Base-by-base conservation (phyloP, 2,888 invertebrate species). In the Mesorhabditis belari region DNA sequence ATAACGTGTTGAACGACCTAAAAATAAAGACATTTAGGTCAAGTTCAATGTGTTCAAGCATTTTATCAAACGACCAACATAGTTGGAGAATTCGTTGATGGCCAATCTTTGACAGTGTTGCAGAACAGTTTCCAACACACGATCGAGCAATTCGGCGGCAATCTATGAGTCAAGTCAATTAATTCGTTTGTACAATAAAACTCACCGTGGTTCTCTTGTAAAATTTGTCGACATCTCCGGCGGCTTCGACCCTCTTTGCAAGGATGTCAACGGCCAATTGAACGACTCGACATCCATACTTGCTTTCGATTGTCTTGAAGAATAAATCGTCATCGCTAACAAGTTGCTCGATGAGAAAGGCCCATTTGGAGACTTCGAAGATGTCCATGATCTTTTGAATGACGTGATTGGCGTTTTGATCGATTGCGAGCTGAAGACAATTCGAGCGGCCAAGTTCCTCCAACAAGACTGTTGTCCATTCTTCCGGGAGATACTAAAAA, bases 1-100 rank as follows among this genome's bases (percentile, higher is more conserved):
- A 77, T 60, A 26, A 77, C 63, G 60, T 70, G 70, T 52, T 77
- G 77, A n/a, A 77, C 65, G 23, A 77, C 67, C n/a, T n/a, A n/a
- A n/a, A n/a, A n/a, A n/a, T n/a, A n/a, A n/a, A n/a, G n/a, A n/a
- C n/a, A n/a, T n/a, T n/a, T n/a, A n/a, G n/a, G n/a, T n/a, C n/a
- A n/a, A n/a, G n/a, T n/a, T n/a, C n/a, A n/a, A n/a, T n/a, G n/a
- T n/a, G n/a, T n/a, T n/a, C n/a, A n/a, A n/a, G n/a, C n/a, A n/a
- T n/a, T n/a, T n/a, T n/a, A n/a, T n/a, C n/a, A n/a, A n/a, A n/a
- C n/a, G n/a, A n/a, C n/a, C n/a, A n/a, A n/a, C n/a, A 61, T 77
- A 77, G 61, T 77, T 77, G 58, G 75, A 75, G 55, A 66, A 77
- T 56, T 77, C 71, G 55, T 77, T 69, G 25, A 64, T 64, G 6